Conservation (phyloP, 2,888 invertebrate species). For the Flabesymbios commensalis region DNA sequence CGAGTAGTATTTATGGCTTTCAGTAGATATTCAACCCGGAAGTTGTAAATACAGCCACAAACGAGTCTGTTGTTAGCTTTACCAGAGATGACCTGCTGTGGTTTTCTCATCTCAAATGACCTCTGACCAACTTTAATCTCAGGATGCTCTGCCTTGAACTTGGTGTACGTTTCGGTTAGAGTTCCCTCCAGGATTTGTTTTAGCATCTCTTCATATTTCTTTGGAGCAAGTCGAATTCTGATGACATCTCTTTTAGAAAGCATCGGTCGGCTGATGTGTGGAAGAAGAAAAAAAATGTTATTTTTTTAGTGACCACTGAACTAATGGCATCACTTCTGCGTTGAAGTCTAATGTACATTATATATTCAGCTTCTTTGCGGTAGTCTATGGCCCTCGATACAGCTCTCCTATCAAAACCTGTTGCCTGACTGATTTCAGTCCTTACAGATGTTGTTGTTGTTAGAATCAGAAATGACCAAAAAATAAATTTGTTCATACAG, state of each 20-base stretch:
- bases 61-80: neutral
- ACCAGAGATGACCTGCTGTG: neutral
- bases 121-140: neutral
- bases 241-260: neutral
- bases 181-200: neutral
- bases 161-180: neutral
- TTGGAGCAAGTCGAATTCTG: neutral
- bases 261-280: neutral
- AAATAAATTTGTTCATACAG: too few species aligned
- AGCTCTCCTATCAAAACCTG: too few species aligned
- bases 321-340: too few species aligned
- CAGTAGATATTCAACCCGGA: neutral
- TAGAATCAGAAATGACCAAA: too few species aligned
- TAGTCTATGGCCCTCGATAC: too few species aligned
- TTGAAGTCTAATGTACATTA: too few species aligned
- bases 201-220: neutral
- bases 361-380: too few species aligned
- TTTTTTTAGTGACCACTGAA: too few species aligned
- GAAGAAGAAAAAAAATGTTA: too few species aligned
- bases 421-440: too few species aligned
- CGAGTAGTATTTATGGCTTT: neutral
- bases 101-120: neutral
- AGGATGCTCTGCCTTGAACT: neutral
- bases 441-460: too few species aligned
- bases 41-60: neutral